Base-by-base conservation (phyloP, 2,888 invertebrate genomes). In the Mythimna lalbum region DNA sequence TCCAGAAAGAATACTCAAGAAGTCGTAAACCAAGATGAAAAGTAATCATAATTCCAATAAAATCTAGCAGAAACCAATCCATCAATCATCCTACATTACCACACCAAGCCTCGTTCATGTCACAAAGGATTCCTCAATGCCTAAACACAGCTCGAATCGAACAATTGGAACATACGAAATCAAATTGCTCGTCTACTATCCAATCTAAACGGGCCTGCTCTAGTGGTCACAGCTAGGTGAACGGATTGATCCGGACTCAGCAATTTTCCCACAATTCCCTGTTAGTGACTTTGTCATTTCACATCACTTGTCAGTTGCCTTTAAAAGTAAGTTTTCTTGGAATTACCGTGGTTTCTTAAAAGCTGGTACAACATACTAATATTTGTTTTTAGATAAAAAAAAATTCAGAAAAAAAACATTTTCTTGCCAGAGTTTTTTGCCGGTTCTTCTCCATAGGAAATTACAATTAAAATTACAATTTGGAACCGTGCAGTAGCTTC, bases 181-280 rank as follows among this genome's bases (percentile, higher is more conserved):
- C 53, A 63, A 76, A 67, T 76, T 50, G 73, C 50, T 66, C 74
- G 74, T 75, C 63, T 49, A 81, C 83, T 87, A 23, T 56, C 78
- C 53, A 52, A 36, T 71, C 52, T 60, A 69, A 90, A 89, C 85
- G 80, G 59, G 64, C 71, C 76, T 57, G 14, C 43, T 57, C 73
- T 76, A 87, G 84, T 85, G 86, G 88, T 87, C 84, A 86, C 84
- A 86, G 69, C 86, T 83, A 86, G 87, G 83, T 85, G 90, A 88
- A 89, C 82, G 85, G 90, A 92, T 92, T 92, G 92, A 92, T 90
- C 88, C 87, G 87, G 83, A 89, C 88, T 90, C 90, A 90, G 91
- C 92, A 92, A 92, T 92, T 92, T 89, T 80, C 84, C 89, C 87
- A 86, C 91, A 90, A 89, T 90, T 87, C 85, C 76, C 86, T 81